Conservation (phyloP, 1,140 invertebrate genomes). For the Papilio dardanus region DNA sequence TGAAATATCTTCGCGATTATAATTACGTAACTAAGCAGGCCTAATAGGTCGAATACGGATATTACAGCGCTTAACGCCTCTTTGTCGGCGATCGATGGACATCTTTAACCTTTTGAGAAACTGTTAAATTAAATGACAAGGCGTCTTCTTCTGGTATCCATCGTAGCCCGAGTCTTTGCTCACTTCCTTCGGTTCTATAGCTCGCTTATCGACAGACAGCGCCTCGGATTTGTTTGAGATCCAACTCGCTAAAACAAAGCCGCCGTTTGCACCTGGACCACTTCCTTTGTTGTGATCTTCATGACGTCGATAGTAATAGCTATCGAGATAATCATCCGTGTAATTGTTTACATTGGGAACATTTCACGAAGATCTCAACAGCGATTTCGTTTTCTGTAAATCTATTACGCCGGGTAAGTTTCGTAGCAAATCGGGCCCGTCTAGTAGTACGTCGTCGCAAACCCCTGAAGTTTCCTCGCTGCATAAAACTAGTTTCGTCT, state of each 20-base stretch:
- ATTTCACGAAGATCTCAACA: constrained; percentile 63
- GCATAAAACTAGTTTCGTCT: constrained; percentile 58
- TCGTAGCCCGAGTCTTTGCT: too few species aligned
- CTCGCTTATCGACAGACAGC: too few species aligned
- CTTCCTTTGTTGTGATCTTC: too few species aligned
- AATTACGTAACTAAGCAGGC: constrained; percentile 35
- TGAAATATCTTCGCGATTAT: constrained; percentile 50
- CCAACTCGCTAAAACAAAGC: too few species aligned
- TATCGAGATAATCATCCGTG: too few species aligned
- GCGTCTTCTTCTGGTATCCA: too few species aligned
- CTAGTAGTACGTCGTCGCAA: constrained; percentile 50
- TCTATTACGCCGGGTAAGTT: constrained; percentile 48
- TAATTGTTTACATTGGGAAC: too few species aligned
- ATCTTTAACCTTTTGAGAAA: not conserved
- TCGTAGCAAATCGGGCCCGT: constrained; percentile 51
- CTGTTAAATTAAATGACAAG: too few species aligned
- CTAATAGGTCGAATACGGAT: constrained; percentile 54
- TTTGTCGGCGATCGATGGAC: constrained; percentile 43
- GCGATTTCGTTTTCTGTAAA: constrained; percentile 53
- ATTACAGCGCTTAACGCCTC: constrained; percentile 48
- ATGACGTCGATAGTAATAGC: too few species aligned
- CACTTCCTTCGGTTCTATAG: too few species aligned
- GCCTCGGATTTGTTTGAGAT: too few species aligned
- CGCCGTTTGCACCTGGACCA: too few species aligned
- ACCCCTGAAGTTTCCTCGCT: constrained; percentile 43